Evolutionary conservation across 1,140 invertebrate species (phyloP), one percentile per base, ranked within the genome.

Genomic region (Aricia agestis): DNA sequence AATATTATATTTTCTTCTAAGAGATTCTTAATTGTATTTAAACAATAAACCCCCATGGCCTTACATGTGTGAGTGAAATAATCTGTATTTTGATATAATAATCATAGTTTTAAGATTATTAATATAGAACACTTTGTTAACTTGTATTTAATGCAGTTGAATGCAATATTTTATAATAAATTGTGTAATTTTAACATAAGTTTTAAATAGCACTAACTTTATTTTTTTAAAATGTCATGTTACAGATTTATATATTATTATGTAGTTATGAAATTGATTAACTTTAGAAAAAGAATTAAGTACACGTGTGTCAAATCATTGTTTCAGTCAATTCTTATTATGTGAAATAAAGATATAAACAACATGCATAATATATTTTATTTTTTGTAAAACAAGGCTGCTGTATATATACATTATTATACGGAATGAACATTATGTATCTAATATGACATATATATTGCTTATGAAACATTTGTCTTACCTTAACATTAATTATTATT

Each of bases 111-210:
- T 69, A 42, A 70, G 68, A 41, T 70, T 59, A 63, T 41, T 63
- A 61, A 65, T 10, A 63, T 42, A 41, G 61, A 58, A 70, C 68
- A 70, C 36, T 69, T 69, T 89, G 88, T 91, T 91, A 89, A 86
- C 85, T 90, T 87, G 86, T 91, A 89, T 91, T 90, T 87, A 91
- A 87, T 87, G 89, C 89, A 88, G 89, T 86, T 88, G 81, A 90
- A 91, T 91, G 89, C 89, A 91, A 91, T 89, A 91, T 90, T 91
- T 90, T 90, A 90, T 90, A 88, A 89, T 88, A 86, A 84, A 89
- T 82, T 84, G 80, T 86, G 82, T 90, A 89, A 89, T 87, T 89
- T 87, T 82, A 83, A 76, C 71, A 68, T 87, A 86, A 87, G 83
- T 87, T 87, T 91, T 87, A 88, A 89, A 90, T 88, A 88, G 84